Base-by-base conservation (phyloP, 2,113 vertebrate species). In the Pseudorasbora parva region DNA sequence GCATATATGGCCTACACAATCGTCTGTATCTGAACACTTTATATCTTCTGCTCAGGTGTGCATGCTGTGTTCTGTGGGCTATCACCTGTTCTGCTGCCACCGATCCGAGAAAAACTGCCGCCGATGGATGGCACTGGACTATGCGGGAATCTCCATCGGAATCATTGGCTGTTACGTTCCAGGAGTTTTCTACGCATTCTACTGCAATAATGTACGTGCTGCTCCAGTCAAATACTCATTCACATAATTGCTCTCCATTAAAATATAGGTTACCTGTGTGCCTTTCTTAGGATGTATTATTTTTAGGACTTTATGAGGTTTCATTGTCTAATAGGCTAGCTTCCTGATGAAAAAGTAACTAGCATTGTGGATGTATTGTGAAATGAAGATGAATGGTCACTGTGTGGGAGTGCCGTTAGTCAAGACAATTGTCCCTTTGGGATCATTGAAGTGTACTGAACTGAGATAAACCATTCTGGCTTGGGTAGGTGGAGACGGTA, bases 161-260 rank as follows among this genome's bases (percentile, higher is more conserved):
- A 97, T 98, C 90, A 90, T 99, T 90, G 97, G 97, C 88, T 99
- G 97, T 87, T 99, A 98, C 0, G 96, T 98, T 17, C 97, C 97
- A 0, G 97, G 97, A 45, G 96, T 98, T 30, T 99, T 98, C 93
- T 99, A 98, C 68, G 97, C 97, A 2, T 99, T 98, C 92, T 98
- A 99, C 84, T 99, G 97, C 89, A 96, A 96, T 79, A 96, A 96
- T 0, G 97, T 98, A 89, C 94, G 97, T 95, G 51, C 43, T n/a
- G 17, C 37, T 43, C 10, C 68, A 14, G 60, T 71, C 21, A 7
- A 68, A 68, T 54, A 5, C 17, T 66, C 62, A 5, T 17, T 30
- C 62, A 33, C 25, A 33, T 27, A 54, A 8, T 54, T 51, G 5
- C 49, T 5, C 49, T 17, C 49, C 17, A 15, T 14, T 51, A 51